Evolutionary conservation across 2,113 vertebrate genomes (phyloP).

Genomic region (Pterocles burchelli): DNA sequence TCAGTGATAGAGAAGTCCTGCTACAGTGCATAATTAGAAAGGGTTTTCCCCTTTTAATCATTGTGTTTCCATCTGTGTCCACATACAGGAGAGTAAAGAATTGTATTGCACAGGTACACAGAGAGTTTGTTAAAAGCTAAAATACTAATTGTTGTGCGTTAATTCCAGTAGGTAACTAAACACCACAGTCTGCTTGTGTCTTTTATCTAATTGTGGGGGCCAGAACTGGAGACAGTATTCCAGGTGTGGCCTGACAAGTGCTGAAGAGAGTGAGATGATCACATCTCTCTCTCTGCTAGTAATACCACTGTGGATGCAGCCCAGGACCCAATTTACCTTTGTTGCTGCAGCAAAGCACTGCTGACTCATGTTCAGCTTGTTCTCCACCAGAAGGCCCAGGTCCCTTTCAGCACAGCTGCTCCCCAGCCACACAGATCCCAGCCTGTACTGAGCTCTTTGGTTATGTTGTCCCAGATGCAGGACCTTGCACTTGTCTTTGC

Average conservation of each 20-base stretch:
- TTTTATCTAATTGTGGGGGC: neutral
- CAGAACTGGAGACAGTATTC: neutral
- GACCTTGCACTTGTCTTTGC: neutral
- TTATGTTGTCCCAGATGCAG: too few species aligned
- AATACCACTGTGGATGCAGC: neutral
- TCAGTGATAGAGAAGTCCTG: neutral
- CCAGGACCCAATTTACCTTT: neutral
- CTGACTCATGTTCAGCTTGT: neutral
- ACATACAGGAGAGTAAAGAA: neutral
- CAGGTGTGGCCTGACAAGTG: neutral
- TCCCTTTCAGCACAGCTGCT: neutral
- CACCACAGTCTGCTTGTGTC: neutral
- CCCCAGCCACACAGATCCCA: neutral
- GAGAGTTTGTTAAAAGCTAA: neutral
- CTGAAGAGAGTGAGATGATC: neutral
- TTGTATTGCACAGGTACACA: neutral
- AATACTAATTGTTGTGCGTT: neutral
- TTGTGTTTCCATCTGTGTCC: neutral
- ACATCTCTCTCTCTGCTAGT: neutral
- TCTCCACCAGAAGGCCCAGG: neutral
- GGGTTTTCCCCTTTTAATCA: neutral
- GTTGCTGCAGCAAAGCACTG: accelerated
- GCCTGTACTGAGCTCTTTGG: neutral
- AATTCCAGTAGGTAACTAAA: neutral
- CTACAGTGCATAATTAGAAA: neutral